phyloP scores from a whole-genome alignment of 2,888 invertebrate species.

The Halictus quadricinctus region DNA sequence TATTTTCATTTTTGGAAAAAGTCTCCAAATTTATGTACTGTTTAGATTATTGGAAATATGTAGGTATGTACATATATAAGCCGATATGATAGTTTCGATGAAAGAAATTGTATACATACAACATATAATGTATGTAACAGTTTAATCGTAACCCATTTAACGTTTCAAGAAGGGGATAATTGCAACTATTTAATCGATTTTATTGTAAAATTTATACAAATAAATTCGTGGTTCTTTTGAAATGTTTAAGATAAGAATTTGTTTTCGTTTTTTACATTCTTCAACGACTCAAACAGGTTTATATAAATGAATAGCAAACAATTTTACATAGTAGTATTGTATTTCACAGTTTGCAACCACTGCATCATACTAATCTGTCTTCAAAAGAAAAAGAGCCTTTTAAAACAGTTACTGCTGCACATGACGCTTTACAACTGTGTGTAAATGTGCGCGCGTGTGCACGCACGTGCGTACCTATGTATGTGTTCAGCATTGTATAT shows the following conservation, averaged over 20 bases:
- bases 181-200: not conserved
- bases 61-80: not conserved
- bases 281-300: not conserved
- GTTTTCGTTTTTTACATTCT: not conserved
- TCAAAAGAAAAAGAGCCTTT: not conserved
- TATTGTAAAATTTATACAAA: not conserved
- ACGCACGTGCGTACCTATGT: not conserved
- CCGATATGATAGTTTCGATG: not conserved
- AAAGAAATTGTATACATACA: not conserved
- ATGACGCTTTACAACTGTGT: not conserved
- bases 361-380: not conserved
- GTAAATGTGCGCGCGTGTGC: not conserved
- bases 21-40: too few species aligned
- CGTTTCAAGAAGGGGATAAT: not conserved
- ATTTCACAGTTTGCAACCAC: constrained; percentile 42
- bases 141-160: not conserved
- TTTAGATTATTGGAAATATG: not conserved
- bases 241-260: constrained; percentile 17
- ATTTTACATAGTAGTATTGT: constrained; percentile 31
- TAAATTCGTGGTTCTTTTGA: not conserved
- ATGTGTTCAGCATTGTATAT: not conserved
- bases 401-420: not conserved
- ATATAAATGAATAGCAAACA: constrained; percentile 36
- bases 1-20: not conserved
- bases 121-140: not conserved